These are phyloP conservation scores for Elymnias hypermnestra DNA, from an alignment of 1,140 invertebrate genomes.

Conservation along the genomic window DNA sequence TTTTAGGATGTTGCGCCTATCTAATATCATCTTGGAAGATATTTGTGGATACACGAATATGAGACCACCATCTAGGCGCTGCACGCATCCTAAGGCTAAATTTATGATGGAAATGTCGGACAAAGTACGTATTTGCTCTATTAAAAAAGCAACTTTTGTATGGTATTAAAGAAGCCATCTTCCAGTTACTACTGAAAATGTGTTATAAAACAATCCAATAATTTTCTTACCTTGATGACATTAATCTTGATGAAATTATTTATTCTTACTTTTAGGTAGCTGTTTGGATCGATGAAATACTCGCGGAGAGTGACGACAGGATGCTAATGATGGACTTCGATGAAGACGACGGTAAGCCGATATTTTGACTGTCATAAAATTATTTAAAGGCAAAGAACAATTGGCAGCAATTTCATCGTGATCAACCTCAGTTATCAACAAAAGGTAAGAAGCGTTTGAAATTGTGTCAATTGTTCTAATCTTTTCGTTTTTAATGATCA, in stretches of 20 bases:
- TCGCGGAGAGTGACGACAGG: constrained; percentile 56
- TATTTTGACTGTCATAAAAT: background rate
- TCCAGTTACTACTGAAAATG: no score
- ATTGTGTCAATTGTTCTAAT: constrained; percentile 41
- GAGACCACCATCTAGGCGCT: constrained; percentile 36
- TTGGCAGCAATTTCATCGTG: constrained; percentile 30
- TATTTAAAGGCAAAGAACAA: constrained; percentile 1
- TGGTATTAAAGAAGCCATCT: no score
- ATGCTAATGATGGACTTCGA: constrained; percentile 70
- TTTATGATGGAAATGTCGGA: constrained; percentile 65
- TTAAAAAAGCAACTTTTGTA: no score
- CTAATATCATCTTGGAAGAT: constrained; percentile 53
- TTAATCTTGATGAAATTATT: background rate
- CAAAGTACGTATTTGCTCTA: constrained; percentile 33
- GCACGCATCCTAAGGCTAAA: constrained; percentile 41
- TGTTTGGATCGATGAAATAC: constrained; percentile 63
- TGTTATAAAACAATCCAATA: no score
- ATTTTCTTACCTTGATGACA: no score
- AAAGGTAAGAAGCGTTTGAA: constrained; percentile 39
- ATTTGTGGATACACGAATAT: constrained; percentile 44
- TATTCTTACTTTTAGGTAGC: constrained; percentile 35
- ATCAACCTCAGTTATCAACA: background rate
- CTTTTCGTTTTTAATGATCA: background rate
- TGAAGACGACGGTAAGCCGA: constrained; percentile 57
- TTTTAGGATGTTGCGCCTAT: constrained; percentile 53